These are phyloP conservation scores for Tillus elongatus DNA, from an alignment of 2,888 invertebrate species.

Conservation along the genomic window DNA sequence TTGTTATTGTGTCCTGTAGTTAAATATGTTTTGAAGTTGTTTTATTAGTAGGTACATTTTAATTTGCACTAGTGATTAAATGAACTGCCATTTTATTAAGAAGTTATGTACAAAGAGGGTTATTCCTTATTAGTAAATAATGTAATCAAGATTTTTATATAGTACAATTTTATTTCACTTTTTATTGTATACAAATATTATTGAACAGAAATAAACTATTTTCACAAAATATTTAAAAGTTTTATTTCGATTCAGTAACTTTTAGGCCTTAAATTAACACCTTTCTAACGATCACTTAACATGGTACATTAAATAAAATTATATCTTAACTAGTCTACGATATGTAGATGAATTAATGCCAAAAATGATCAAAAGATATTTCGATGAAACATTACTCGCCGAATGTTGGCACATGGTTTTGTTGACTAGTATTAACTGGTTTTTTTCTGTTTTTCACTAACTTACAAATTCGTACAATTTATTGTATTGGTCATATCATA, in stretches of 20 bases:
- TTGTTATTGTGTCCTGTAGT: too few species aligned
- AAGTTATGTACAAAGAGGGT: too few species aligned
- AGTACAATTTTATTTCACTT: slow-evolving; percentile 18
- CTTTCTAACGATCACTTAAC: slow-evolving; percentile 22
- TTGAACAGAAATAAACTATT: slow-evolving; percentile 23
- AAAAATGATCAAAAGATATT: slow-evolving; percentile 32
- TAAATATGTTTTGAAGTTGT: too few species aligned
- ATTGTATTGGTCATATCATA: slow-evolving; percentile 31
- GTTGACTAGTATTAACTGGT: slow-evolving; percentile 26
- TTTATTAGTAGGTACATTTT: too few species aligned
- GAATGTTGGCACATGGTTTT: slow-evolving; percentile 30
- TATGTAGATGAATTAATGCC: slow-evolving; percentile 35
- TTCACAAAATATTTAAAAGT: slow-evolving; percentile 21
- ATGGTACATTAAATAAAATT: slow-evolving; percentile 19
- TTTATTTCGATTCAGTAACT: slow-evolving; percentile 9
- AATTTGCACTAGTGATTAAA: too few species aligned
- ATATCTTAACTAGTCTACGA: slow-evolving; percentile 24
- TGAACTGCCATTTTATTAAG: too few species aligned
- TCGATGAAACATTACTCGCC: slow-evolving; percentile 28
- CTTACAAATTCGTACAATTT: slow-evolving; percentile 30
- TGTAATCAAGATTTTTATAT: slow-evolving; percentile 12
- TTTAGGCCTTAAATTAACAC: slow-evolving; percentile 30
- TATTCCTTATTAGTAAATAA: too few species aligned
- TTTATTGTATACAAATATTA: slow-evolving; percentile 25
- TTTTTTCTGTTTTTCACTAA: slow-evolving; percentile 7